Percentiles rank a stretch among this genome's conserved stretches.
Evolutionary conservation across 2,888 invertebrate species (phyloP).

Genomic region (Pammene fasciana): DNA sequence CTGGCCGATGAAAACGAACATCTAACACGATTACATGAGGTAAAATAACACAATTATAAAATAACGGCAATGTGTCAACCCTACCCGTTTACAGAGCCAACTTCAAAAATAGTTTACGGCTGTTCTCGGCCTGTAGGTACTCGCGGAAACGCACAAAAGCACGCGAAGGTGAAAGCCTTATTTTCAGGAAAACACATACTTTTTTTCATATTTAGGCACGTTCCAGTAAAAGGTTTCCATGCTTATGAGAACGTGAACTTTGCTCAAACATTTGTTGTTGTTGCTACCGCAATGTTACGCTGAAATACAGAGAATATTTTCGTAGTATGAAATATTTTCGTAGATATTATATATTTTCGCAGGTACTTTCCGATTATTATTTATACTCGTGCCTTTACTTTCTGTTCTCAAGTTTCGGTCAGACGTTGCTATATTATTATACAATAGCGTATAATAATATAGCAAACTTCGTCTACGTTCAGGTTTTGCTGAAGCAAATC

Average conservation of each 20-base stretch:
- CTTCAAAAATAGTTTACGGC: slow-evolving; percentile 33
- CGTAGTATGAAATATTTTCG: not conserved
- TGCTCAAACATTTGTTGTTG: not conserved
- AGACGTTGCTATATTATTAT: not conserved
- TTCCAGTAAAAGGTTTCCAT: not conserved
- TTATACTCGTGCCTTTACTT: not conserved
- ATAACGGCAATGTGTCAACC: slow-evolving; percentile 5
- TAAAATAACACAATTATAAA: no score
- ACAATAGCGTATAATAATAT: not conserved
- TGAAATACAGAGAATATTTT: not conserved
- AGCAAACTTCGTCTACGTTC: not conserved
- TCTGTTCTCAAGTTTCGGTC: not conserved
- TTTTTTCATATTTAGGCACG: slow-evolving; percentile 14
- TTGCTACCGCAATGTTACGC: not conserved
- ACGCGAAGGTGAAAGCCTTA: slow-evolving; percentile 17
- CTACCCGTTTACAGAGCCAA: slow-evolving; percentile 12
- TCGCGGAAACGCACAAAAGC: slow-evolving; percentile 15
- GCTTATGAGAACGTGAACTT: not conserved
- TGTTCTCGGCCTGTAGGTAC: slow-evolving; percentile 2
- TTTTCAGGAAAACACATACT: slow-evolving; percentile 11
- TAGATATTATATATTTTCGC: not conserved
- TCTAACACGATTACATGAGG: no score
- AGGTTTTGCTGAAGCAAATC: no score
- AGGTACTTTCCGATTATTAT: not conserved
- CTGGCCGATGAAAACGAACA: no score